A percentile compares a stretch with the other conserved stretches of the same genome.
phyloP scores from a whole-genome alignment of 2,113 vertebrate species.

The Varanus salvator region DNA sequence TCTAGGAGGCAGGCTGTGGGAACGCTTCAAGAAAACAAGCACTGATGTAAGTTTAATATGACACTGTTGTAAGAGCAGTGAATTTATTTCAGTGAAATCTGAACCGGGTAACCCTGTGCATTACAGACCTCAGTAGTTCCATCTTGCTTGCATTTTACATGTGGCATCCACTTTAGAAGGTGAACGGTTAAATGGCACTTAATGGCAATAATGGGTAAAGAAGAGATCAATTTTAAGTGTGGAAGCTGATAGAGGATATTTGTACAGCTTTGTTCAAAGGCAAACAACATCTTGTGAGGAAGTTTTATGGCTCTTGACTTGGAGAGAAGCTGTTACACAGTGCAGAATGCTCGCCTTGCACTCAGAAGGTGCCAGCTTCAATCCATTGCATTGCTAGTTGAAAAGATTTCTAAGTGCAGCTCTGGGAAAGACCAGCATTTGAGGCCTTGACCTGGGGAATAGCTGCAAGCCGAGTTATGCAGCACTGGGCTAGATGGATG shows the following conservation, averaged over 20 bases:
- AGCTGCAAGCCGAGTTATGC: background rate
- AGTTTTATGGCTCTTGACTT: constrained; percentile 12
- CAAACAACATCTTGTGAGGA: background rate
- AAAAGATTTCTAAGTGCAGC: background rate
- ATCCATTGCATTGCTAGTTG: background rate
- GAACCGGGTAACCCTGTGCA: constrained; percentile 21
- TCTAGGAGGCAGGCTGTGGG: constrained; percentile 68
- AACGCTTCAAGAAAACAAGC: constrained; percentile 67
- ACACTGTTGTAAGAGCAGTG: constrained; percentile 52
- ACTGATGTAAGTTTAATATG: constrained; percentile 70
- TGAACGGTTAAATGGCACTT: constrained; percentile 15
- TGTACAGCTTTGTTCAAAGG: constrained; percentile 10
- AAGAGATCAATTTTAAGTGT: constrained; percentile 1
- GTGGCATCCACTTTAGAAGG: background rate
- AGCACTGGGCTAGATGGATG: background rate
- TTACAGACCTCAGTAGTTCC: background rate
- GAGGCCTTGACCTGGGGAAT: background rate
- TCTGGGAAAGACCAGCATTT: background rate
- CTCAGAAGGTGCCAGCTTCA: background rate
- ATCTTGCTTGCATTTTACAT: background rate
- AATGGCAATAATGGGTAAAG: background rate
- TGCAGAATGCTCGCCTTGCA: background rate
- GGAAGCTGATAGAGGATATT: background rate
- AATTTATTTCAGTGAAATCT: constrained; percentile 55
- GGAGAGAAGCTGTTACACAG: fast-evolving